Conservation (phyloP, 92 coral and sea anemone genomes). For the Porites lobata region DNA sequence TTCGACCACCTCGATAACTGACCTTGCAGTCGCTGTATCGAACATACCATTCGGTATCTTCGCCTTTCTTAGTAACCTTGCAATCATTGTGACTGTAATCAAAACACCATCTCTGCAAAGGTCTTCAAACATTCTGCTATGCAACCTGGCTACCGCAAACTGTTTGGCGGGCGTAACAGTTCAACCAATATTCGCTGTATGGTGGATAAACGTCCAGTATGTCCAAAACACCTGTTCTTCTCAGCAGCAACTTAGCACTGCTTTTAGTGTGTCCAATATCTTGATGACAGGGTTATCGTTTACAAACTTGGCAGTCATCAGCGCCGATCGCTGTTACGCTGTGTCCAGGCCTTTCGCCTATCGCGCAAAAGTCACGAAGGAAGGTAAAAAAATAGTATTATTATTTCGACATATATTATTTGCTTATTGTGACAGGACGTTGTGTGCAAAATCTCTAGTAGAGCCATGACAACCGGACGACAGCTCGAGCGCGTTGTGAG, state of each 20-base stretch:
- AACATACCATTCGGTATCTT: neutral
- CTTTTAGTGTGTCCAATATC: neutral
- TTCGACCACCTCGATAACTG: neutral
- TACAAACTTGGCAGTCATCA: conserved; percentile 3
- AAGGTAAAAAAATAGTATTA: neutral
- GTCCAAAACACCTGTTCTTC: neutral
- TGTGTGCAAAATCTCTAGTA: neutral
- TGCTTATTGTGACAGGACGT: neutral
- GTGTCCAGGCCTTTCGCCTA: conserved; percentile 10
- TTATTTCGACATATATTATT: neutral
- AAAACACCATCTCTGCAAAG: conserved; percentile 38
- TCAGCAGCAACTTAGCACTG: neutral
- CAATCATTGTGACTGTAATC: conserved; percentile 35
- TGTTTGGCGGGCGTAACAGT: conserved; percentile 45
- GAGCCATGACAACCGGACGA: too few species aligned
- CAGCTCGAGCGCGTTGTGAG: too few species aligned
- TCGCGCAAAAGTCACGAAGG: conserved; percentile 10
- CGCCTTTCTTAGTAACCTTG: conserved; percentile 25
- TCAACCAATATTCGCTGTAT: conserved; percentile 52
- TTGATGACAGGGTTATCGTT: neutral
- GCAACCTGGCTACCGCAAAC: conserved; percentile 58
- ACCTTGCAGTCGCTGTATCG: neutral
- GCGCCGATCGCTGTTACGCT: conserved; percentile 22
- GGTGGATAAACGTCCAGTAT: conserved; percentile 14
- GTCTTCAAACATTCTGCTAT: conserved; percentile 58